Conservation (phyloP, 2,113 vertebrate species). For the Zosterops lateralis region DNA sequence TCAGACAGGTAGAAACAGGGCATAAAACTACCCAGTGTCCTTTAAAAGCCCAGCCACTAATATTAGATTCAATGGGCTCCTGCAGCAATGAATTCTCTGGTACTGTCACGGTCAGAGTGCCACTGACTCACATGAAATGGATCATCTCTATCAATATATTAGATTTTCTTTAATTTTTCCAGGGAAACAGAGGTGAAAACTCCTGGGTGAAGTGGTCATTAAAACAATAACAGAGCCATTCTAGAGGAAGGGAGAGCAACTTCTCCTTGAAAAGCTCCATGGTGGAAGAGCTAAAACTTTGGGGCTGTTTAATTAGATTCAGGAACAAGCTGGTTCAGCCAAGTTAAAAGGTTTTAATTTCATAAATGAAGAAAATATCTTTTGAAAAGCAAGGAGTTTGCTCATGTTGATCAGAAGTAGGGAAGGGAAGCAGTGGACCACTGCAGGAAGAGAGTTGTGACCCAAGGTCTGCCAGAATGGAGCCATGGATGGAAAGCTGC, state of each 20-base stretch:
- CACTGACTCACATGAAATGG: not conserved
- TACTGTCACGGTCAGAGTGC: not conserved
- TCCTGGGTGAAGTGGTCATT: not conserved
- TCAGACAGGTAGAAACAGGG: conserved; percentile 1
- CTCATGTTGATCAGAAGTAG: not conserved
- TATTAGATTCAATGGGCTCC: not conserved
- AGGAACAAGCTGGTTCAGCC: not conserved
- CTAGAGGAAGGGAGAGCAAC: not conserved
- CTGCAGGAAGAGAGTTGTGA: not conserved
- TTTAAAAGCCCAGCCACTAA: not conserved
- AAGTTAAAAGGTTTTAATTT: not conserved
- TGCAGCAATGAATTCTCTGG: not conserved
- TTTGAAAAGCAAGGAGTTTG: not conserved
- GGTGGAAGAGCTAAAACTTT: not conserved
- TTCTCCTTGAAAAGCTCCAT: not conserved
- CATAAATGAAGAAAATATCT: not conserved
- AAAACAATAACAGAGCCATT: not conserved
- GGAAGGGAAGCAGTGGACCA: not conserved
- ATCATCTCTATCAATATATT: conserved; percentile 6
- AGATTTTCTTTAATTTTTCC: conserved; percentile 27
- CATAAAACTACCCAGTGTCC: not conserved
- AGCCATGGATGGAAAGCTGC: not conserved
- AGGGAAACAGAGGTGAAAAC: conserved; percentile 21
- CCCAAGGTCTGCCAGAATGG: not conserved
- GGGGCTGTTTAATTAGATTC: not conserved